phyloP scores from a whole-genome alignment of 2,113 vertebrate species.

The Sakesphorus luctuosus region DNA sequence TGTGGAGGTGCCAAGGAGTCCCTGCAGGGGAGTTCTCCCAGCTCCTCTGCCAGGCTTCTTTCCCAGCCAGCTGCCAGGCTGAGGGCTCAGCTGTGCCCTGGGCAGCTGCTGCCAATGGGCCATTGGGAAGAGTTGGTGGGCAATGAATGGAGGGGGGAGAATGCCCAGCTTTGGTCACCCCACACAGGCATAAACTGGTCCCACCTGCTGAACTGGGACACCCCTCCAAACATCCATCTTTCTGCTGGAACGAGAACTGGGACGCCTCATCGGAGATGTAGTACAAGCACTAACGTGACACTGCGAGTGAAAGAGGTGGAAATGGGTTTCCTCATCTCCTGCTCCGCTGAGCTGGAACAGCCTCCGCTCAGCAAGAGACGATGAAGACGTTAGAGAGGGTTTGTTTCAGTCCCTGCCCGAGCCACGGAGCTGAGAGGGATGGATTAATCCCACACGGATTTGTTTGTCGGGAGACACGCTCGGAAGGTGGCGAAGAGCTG shows the following conservation, averaged over 20 bases:
- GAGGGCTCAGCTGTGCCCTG: no score
- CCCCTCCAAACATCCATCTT: not conserved
- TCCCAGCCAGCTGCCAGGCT: no score
- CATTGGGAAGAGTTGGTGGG: no score
- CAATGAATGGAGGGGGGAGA: no score
- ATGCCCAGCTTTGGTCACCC: no score
- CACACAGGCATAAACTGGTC: no score
- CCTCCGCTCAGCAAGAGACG: not conserved
- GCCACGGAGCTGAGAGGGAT: rapidly evolving
- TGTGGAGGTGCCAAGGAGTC: no score
- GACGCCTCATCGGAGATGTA: not conserved
- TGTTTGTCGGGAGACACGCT: rapidly evolving
- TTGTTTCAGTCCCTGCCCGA: not conserved
- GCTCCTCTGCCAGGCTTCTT: no score
- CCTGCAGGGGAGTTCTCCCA: no score
- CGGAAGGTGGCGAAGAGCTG: not conserved
- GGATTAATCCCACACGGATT: not conserved
- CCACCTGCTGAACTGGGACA: no score
- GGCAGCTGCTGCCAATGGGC: no score
- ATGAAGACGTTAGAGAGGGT: not conserved
- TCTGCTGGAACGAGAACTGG: not conserved
- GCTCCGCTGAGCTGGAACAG: not conserved
- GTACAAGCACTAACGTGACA: not conserved
- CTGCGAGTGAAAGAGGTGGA: rapidly evolving
- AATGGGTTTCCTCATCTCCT: not conserved